A percentile compares a stretch with the other conserved stretches of the same genome.
These are phyloP conservation scores for Cynodonichthys magdalenae DNA, from an alignment of 2,797 vertebrate genomes.

Conservation along the genomic window DNA sequence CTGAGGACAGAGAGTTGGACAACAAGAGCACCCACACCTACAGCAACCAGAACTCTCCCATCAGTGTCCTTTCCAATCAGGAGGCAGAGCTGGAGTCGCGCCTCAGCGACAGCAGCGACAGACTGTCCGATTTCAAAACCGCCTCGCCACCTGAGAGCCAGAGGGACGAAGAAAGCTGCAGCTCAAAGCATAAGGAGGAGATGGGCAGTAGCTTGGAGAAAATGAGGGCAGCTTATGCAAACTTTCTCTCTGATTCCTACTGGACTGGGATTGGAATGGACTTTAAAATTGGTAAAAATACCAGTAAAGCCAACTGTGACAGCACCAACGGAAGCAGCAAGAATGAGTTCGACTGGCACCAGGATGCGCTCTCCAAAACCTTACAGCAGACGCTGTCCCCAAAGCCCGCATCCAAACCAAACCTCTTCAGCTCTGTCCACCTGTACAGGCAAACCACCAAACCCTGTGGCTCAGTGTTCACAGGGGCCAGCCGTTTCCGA, in stretches of 20 bases:
- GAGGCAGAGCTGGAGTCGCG: constrained; percentile 93
- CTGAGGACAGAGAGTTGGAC: constrained; percentile 89
- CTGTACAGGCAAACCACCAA: constrained; percentile 95
- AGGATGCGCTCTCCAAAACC: constrained; percentile 96
- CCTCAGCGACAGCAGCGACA: constrained; percentile 92
- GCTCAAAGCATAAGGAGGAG: constrained; percentile 85
- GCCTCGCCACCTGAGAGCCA: constrained; percentile 85
- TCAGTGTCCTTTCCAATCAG: constrained; percentile 93
- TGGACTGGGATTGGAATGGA: constrained; percentile 95
- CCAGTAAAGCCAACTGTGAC: constrained; percentile 91
- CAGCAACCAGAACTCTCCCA: constrained; percentile 96
- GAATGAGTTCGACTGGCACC: constrained; percentile 97
- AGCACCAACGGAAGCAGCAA: constrained; percentile 90
- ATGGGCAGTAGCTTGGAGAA: constrained; percentile 92
- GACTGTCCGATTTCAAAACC: constrained; percentile 91
- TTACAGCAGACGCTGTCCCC: constrained; percentile 92
- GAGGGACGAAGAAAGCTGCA: constrained; percentile 80
- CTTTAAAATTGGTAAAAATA: constrained; percentile 88
- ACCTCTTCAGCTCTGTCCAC: constrained; percentile 98
- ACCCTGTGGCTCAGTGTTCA: constrained; percentile 92
- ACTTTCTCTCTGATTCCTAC: constrained; percentile 97
- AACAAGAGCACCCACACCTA: constrained; percentile 88
- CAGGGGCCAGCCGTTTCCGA: constrained; percentile 95
- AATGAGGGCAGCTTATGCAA: constrained; percentile 97
- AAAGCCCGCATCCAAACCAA: constrained; percentile 90